Evolutionary conservation across 2,113 vertebrate species (phyloP), one percentile per base, ranked within the genome.

Genomic region (Mus spicilegus): DNA sequence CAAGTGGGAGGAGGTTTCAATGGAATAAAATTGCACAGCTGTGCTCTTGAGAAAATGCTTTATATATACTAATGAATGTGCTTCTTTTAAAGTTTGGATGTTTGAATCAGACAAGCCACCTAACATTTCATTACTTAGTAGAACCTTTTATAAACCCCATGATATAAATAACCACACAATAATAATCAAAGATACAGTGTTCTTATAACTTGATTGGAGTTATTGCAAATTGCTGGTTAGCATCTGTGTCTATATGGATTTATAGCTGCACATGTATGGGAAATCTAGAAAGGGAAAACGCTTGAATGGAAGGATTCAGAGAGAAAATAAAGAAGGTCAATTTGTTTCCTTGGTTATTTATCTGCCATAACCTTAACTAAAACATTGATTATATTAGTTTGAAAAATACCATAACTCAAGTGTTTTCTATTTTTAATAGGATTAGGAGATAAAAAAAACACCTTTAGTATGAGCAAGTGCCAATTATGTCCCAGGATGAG

Each of bases 21-120:
- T 90, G 67, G 96, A 95, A 51, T 97, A 97, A 98, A 98, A 92
- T 86, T 97, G 90, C n/a, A 97, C 89, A 97, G 86, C 96, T 98
- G 69, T 78, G 94, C 73, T 91, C 85, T 94, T 77, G 90, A 56
- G 69, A 49, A 96, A 89, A 96, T 73, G 33, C 84, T 97, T 97
- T 93, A 81, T 96, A 98, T 98, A 69, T 95, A 97, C 97, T 97
- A 97, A 93, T 94, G 92, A 91, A 97, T 85, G 97, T 65, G 49
- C 88, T 78, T 63, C 85, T 80, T 96, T 96, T 93, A 96, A 96
- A 96, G 58, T 90, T 93, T 93, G n/a, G 61, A 77, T 96, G 88
- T 86, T 95, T 96, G 93, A 97, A 95, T 92, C 80, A 95, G 90
- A 82, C 49, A 92, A 93, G 46, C 54, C 88, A 92, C 96, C 81